A percentile compares a stretch with the other conserved stretches of the same genome.
These are phyloP conservation scores for Ephestia elutella DNA, from an alignment of 1,140 invertebrate species.

Conservation along the genomic window DNA sequence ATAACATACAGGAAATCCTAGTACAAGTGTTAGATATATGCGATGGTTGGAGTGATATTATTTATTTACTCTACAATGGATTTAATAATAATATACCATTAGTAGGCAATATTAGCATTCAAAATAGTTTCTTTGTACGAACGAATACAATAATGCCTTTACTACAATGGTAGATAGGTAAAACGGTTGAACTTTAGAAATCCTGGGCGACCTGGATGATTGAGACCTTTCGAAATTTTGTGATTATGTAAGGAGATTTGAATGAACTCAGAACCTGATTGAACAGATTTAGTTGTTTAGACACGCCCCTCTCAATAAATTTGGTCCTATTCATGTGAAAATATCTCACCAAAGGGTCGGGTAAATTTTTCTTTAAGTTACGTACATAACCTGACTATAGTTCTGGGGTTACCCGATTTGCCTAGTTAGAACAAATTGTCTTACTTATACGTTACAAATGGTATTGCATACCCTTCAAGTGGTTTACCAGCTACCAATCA, in stretches of 20 bases:
- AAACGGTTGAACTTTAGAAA: too few relatives aligned
- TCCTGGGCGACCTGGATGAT: too few relatives aligned
- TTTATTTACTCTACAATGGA: neutral
- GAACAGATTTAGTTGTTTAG: too few relatives aligned
- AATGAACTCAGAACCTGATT: too few relatives aligned
- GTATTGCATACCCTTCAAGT: neutral
- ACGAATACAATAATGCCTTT: too few relatives aligned
- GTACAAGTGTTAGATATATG: neutral
- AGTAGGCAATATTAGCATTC: neutral
- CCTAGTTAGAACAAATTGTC: neutral
- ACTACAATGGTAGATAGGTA: too few relatives aligned
- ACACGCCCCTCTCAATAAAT: conserved; percentile 18
- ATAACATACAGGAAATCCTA: conserved; percentile 2
- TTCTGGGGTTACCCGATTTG: neutral
- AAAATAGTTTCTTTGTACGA: neutral
- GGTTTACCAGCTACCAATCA: neutral
- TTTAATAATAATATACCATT: too few relatives aligned
- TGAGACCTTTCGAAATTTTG: neutral
- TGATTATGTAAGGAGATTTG: too few relatives aligned
- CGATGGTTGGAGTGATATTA: neutral
- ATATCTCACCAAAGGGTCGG: conserved; percentile 15
- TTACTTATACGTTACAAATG: neutral
- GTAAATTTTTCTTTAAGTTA: neutral
- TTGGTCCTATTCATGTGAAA: conserved; percentile 14
- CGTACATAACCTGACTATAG: neutral